Base-by-base conservation (phyloP, 92 coral and sea anemone species). In the Muricea muricata region DNA sequence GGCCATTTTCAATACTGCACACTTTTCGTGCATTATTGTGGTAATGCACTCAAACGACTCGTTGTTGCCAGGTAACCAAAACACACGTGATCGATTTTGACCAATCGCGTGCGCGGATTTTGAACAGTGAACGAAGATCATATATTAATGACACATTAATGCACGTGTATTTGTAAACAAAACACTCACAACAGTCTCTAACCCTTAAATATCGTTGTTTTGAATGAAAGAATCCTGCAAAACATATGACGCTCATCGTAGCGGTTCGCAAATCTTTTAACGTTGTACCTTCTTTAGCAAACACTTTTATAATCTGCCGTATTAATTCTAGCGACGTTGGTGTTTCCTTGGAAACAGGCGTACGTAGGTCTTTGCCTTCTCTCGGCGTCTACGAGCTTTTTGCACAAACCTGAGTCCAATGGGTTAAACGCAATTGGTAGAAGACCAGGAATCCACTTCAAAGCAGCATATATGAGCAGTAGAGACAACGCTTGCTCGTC, bases 391-490 rank as follows among this genome's bases (percentile, higher is more conserved):
- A 85, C 84, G 18, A 85, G 41, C 29, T 75, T 85, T 26, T 7
- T 20, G 26, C 88, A 85, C 32, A 85, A 29, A 0, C 41, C 30
- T 25, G 88, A 60, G 39, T 75, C 88, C 74, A 85, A 74, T 23
- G 88, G 83, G 57, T 84, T 84, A 18, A 34, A 45, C 8, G 41
- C 55, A 26, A 60, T 47, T 28, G 86, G 86, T 4, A 82, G 47
- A 18, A 82, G 15, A 26, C 86, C 41, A 48, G 67, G 86, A 25
- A 82, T 50, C 86, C 86, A 81, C 77, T 81, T 84, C 55, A 84
- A 48, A 28, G 87, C 81, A 45, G 82, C 20, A 57, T 84, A 73
- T n/a, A n/a, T n/a, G n/a, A 5, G 88, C 88, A 83, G 75, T 85
- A 3, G 84, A 75, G 29, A 46, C 88, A 21, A 66, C 65, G 34